Evolutionary conservation across 2,113 vertebrate genomes (phyloP).

Genomic region (Leucoraja erinaceus): DNA sequence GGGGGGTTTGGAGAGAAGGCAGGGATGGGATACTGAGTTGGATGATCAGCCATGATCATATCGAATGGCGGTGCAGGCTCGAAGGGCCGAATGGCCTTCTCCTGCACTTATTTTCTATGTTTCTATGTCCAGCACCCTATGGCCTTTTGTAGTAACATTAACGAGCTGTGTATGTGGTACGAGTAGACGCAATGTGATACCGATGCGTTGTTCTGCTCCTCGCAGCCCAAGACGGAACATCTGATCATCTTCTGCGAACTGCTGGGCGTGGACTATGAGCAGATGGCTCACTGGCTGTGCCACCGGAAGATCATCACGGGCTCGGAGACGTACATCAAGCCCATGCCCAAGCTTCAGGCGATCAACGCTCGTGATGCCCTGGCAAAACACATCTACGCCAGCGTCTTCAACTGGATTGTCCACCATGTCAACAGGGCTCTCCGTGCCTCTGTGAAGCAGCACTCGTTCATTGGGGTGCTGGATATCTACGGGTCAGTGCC

Average conservation of each 20-base stretch:
- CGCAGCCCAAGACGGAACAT: conserved; percentile 79
- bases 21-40: no score
- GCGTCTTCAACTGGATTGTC: conserved; percentile 96
- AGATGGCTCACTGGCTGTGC: conserved; percentile 97
- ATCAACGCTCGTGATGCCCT: conserved; percentile 88
- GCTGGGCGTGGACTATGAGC: conserved; percentile 85
- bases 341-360: conserved; percentile 84
- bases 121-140: no score
- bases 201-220: conserved; percentile 36
- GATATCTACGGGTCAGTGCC: conserved; percentile 88
- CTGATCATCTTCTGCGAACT: conserved; percentile 85
- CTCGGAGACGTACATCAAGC: conserved; percentile 88
- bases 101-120: no score
- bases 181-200: not conserved
- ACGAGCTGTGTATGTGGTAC: not conserved
- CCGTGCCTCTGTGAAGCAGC: conserved; percentile 77
- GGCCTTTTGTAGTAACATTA: no score
- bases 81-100: no score
- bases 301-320: conserved; percentile 89
- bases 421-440: conserved; percentile 90
- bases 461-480: conserved; percentile 94
- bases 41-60: no score
- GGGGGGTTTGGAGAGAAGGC: no score
- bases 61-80: no score
- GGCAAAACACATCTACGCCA: conserved; percentile 94